phyloP scores from a whole-genome alignment of 2,113 vertebrate genomes.

The Alaudala cheleensis region DNA sequence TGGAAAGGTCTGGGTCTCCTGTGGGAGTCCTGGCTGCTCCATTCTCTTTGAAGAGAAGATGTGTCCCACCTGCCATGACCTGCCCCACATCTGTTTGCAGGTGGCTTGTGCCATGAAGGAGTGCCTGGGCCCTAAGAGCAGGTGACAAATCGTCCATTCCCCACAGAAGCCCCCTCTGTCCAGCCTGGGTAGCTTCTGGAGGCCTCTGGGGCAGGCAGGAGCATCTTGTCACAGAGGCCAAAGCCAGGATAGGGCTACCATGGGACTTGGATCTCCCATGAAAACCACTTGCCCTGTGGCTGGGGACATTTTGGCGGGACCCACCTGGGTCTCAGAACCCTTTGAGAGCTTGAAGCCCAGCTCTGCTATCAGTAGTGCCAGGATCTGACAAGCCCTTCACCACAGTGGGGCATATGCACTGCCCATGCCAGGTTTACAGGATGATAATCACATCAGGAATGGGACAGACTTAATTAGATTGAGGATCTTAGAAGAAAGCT shows the following conservation, averaged over 20 bases:
- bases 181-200: background rate
- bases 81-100: background rate
- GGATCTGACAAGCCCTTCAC: background rate
- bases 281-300: background rate
- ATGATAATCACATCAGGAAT: background rate
- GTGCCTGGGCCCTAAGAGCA: background rate
- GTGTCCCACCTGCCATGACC: background rate
- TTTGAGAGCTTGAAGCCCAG: background rate
- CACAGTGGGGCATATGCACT: background rate
- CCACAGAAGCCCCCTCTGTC: background rate
- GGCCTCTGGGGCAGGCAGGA: background rate
- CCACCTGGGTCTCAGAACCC: background rate
- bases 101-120: background rate
- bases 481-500: background rate
- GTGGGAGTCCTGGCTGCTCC: background rate
- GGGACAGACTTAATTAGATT: conserved; percentile 42
- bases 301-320: background rate
- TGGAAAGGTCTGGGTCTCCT: background rate
- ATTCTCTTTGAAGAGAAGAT: background rate
- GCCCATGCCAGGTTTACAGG: background rate
- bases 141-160: background rate
- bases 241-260: background rate
- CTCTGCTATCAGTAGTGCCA: background rate
- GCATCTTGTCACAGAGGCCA: background rate
- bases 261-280: background rate